Evolutionary conservation across 92 coral and sea anemone species (phyloP).

Genomic region (Parazoanthus darwini): DNA sequence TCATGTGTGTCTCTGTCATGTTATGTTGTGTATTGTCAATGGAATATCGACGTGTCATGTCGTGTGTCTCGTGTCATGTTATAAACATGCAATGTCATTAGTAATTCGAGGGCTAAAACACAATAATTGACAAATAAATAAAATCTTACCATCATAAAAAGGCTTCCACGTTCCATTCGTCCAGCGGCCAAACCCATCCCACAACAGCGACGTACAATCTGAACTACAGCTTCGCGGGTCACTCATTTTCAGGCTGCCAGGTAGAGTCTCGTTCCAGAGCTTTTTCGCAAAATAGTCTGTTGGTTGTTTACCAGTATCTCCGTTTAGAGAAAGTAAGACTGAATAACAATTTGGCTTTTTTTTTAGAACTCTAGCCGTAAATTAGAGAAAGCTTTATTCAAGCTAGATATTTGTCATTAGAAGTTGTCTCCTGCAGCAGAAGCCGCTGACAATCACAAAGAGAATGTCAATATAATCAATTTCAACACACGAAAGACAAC

Average conservation of each 20-base stretch:
- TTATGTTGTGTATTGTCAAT: neutral
- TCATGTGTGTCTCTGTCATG: neutral
- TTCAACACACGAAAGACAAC: no score
- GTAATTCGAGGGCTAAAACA: neutral
- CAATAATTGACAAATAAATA: neutral
- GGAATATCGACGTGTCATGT: neutral
- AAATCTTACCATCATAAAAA: conserved; percentile 58
- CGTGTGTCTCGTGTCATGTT: neutral
- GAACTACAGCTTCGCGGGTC: neutral
- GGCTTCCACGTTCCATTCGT: conserved; percentile 67
- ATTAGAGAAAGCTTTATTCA: no score
- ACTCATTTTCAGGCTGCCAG: neutral
- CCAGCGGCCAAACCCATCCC: conserved; percentile 97
- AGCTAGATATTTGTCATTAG: no score
- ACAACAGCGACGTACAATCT: conserved; percentile 60
- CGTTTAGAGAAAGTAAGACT: no score
- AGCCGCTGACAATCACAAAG: no score
- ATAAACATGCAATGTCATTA: no score
- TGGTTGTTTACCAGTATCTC: neutral
- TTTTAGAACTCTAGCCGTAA: no score
- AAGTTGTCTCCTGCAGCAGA: no score
- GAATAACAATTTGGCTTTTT: no score
- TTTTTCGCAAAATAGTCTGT: conserved; percentile 25
- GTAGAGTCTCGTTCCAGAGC: neutral
- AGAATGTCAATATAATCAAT: no score